Conservation (phyloP, 2,888 invertebrate species). For the Sphaerophoria rueppellii region DNA sequence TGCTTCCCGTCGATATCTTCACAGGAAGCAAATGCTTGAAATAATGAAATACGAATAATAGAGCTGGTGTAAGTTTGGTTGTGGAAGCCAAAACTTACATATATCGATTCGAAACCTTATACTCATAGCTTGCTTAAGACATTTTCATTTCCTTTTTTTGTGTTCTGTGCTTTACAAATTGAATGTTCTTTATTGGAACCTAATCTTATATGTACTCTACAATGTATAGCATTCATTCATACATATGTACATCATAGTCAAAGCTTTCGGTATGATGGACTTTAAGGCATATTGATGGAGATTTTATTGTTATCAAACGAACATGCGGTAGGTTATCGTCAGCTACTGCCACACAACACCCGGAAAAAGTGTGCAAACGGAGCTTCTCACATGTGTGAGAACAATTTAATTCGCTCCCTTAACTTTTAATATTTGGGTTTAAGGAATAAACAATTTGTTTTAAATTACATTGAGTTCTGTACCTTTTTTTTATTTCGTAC, state of each 20-base stretch:
- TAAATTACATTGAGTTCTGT: no score
- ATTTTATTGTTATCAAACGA: slow-evolving; percentile 63
- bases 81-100: background rate
- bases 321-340: slow-evolving; percentile 51
- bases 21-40: slow-evolving; percentile 58
- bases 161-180: slow-evolving; percentile 52
- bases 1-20: slow-evolving; percentile 47
- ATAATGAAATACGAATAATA: slow-evolving; percentile 44
- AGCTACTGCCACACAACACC: slow-evolving; percentile 48
- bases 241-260: slow-evolving; percentile 8
- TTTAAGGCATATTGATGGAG: slow-evolving; percentile 58
- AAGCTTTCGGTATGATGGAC: slow-evolving; percentile 60
- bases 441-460: no score
- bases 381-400: slow-evolving; percentile 27
- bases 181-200: slow-evolving; percentile 67
- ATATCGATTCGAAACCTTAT: slow-evolving; percentile 10
- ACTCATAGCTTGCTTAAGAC: slow-evolving; percentile 27
- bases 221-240: no score
- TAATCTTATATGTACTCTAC: slow-evolving; percentile 40
- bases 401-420: no score
- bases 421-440: no score
- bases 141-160: slow-evolving; percentile 28
- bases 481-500: no score
- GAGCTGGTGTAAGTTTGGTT: slow-evolving; percentile 42
- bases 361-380: slow-evolving; percentile 50